Base-by-base conservation (phyloP, 2,113 vertebrate species). In the Solea senegalensis region DNA sequence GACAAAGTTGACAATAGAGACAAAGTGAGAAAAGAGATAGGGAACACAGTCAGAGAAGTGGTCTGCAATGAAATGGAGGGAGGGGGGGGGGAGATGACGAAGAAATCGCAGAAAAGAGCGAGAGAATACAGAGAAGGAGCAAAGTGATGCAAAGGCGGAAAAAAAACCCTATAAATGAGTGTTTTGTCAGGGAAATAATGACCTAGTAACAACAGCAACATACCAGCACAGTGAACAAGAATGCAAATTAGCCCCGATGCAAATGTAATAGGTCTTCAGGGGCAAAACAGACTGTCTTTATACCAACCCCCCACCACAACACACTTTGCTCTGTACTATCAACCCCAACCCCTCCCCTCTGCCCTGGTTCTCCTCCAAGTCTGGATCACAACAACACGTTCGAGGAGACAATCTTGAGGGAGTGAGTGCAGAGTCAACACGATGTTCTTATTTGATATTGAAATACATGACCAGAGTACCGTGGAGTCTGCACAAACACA, bases 231-330 rank as follows among this genome's bases (percentile, higher is more conserved):
- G 83, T 59, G 72, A 90, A 80, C 46, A n/a, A 58, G 72, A 90
- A 93, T 94, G 92, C 91, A 92, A 93, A 93, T 91, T 57, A 88
- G 81, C 62, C 80, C 67, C 2, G 44, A 90, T 90, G 90, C 89
- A 89, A 93, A 92, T 88, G 75, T 78, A 82, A 90, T 72, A 82
- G 27, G 65, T 88, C 72, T 88, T 84, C 61, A 65, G 70, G 78
- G 69, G 80, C 65, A 65, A 82, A 72, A 88, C 82, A 92, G 88
- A 86, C 69, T 46, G 76, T 82, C 88, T 89, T 90, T 88, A 90
- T 86, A 81, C 66, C 65, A 64, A 48, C 63, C 55, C 70, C 70
- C 60, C 71, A 74, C 56, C 67, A 74, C 56, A 80, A 79, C 81
- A 82, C 70, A 72, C 72, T 52, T 75, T 69, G 56, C 72, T 64